Conservation (phyloP, 1,140 invertebrate genomes). For the Drosophila willistoni region DNA sequence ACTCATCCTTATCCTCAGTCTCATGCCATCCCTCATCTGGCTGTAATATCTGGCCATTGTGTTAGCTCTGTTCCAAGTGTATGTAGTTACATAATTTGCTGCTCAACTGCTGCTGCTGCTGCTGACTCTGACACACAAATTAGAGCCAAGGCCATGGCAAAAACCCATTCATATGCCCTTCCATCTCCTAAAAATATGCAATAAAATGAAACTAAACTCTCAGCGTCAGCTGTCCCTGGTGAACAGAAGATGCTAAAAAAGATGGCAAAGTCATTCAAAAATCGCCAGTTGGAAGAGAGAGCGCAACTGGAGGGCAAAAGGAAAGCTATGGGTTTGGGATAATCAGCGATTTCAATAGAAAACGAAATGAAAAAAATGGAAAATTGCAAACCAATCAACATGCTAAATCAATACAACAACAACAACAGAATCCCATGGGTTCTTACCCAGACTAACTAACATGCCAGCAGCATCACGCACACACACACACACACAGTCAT, state of each 20-base stretch:
- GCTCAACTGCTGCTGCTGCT: constrained; percentile 47
- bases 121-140: constrained; percentile 71
- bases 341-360: constrained; percentile 49
- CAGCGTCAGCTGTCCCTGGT: constrained; percentile 55
- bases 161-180: constrained; percentile 54
- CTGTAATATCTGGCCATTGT: constrained; percentile 64
- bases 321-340: constrained; percentile 21
- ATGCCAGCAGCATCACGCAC: constrained; percentile 14
- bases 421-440: constrained; percentile 45
- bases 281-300: constrained; percentile 1
- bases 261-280: background rate
- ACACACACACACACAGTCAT: constrained; percentile 17
- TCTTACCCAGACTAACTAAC: constrained; percentile 58
- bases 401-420: constrained; percentile 73
- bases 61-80: constrained; percentile 70
- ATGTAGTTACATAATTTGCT: constrained; percentile 80
- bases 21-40: background rate
- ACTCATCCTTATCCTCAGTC: constrained; percentile 15
- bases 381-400: constrained; percentile 76
- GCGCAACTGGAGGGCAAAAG: background rate
- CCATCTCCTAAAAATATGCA: constrained; percentile 69
- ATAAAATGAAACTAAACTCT: constrained; percentile 67
- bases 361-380: constrained; percentile 34
- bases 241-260: background rate
- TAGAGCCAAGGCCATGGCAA: constrained; percentile 65